Conservation (phyloP, 2,113 vertebrate genomes). For the Phainopepla nitens region DNA sequence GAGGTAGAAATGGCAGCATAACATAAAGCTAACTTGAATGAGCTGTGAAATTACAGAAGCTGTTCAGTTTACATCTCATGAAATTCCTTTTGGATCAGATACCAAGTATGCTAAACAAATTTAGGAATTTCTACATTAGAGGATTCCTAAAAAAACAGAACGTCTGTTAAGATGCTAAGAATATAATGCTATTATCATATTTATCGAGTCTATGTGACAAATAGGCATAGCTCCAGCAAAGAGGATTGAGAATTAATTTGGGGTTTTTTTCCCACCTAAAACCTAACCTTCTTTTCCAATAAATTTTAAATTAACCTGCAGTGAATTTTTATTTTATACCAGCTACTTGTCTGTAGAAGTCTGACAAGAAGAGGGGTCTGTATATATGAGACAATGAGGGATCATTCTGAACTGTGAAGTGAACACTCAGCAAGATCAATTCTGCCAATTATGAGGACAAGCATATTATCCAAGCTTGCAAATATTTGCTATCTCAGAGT, state of each 20-base stretch:
- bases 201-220: conserved; percentile 9
- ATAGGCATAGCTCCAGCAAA: conserved; percentile 1
- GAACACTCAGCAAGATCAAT: conserved; percentile 14
- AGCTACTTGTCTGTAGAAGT: neutral
- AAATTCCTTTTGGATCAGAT: neutral
- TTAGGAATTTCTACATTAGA: neutral
- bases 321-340: conserved; percentile 16
- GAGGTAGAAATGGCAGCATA: neutral
- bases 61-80: neutral
- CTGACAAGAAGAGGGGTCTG: neutral
- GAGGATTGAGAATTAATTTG: conserved; percentile 14
- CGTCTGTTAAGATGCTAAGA: neutral
- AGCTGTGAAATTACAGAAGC: neutral
- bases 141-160: neutral
- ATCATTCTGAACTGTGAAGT: conserved; percentile 17
- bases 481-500: conserved; percentile 3
- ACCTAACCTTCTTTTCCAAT: conserved; percentile 1
- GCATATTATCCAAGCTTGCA: neutral
- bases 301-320: conserved; percentile 40
- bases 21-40: neutral
- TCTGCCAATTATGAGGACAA: conserved; percentile 15
- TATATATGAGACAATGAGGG: neutral
- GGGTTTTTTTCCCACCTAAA: neutral
- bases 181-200: conserved; percentile 1
- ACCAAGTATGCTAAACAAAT: neutral